Percentiles rank a stretch among this genome's conserved stretches.
phyloP scores from a whole-genome alignment of 1,140 invertebrate genomes.

The Drosophila nikananu region DNA sequence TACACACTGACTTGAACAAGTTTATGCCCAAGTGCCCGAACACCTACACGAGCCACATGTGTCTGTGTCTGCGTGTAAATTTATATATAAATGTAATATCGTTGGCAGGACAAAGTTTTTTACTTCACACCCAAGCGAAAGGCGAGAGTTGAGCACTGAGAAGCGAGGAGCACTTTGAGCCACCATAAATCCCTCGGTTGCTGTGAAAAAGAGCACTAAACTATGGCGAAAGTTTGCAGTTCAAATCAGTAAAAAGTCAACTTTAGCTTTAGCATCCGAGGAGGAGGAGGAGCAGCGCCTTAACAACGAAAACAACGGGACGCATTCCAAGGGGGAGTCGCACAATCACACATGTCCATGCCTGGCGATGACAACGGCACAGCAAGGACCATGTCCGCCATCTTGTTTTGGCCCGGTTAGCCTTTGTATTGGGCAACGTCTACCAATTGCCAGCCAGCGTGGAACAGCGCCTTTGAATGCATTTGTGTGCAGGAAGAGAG shows the following conservation, averaged over 20 bases:
- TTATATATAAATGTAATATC: slow-evolving; percentile 7
- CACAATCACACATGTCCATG: slow-evolving; percentile 8
- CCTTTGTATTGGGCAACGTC: slow-evolving; percentile 46
- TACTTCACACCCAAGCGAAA: slow-evolving; percentile 51
- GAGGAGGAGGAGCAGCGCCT: slow-evolving; percentile 39
- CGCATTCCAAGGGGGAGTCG: not conserved
- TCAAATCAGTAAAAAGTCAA: slow-evolving; percentile 47
- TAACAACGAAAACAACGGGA: slow-evolving; percentile 34
- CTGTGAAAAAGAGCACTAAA: slow-evolving; percentile 46
- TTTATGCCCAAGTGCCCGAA: slow-evolving; percentile 33
- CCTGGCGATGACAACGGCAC: slow-evolving; percentile 17
- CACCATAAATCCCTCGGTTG: slow-evolving; percentile 57
- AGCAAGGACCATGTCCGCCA: slow-evolving; percentile 34
- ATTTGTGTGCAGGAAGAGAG: slow-evolving; percentile 2
- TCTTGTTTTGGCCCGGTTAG: slow-evolving; percentile 46
- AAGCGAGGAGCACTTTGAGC: slow-evolving; percentile 63
- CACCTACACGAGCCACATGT: slow-evolving; percentile 39
- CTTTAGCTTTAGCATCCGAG: slow-evolving; percentile 46
- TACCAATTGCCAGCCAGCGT: slow-evolving; percentile 43
- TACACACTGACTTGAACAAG: slow-evolving; percentile 53
- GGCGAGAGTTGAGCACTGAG: slow-evolving; percentile 20
- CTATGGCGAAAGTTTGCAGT: slow-evolving; percentile 60
- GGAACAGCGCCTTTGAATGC: slow-evolving; percentile 43
- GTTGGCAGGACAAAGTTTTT: slow-evolving; percentile 62
- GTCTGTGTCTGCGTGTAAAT: slow-evolving; percentile 16